Base-by-base conservation (phyloP, 92 coral and sea anemone species). In the Umimayanthus kanabou region DNA sequence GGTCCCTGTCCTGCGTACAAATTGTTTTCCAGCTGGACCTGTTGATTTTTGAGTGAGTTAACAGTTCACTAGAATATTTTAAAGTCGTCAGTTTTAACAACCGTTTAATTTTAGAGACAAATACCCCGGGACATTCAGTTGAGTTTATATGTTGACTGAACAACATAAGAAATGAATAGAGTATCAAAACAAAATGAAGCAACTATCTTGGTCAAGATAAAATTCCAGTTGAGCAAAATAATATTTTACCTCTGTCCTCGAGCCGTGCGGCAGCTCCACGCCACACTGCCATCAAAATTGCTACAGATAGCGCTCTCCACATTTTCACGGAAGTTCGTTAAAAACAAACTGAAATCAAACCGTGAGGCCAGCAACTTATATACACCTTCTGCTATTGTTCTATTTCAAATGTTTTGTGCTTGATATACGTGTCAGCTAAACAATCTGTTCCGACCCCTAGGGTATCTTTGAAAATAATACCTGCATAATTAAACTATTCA, bases 301-400 rank as follows among this genome's bases (percentile, higher is more conserved):
- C 75, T 16, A 81, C 13, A 23, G 85, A 64, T 6, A 81, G 23
- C 30, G 61, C 9, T 23, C 85, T 65, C 85, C 85, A 81, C 85
- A 81, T 81, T 43, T 66, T 81, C 69, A 53, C 40, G 39, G 20
- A 65, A 45, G 49, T 33, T 81, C 76, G 73, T 45, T 37, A 69
- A 0, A 8, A 64, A 64, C 22, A 9, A 75, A 75, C 79, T 39
- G 79, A 39, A 71, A 22, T 75, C 79, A 39, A 29, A 37, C 11
- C 79, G 50, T 66, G 74, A 6, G 14, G 28, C 50, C 9, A 43
- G 10, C 73, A 40, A 26, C 3, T 81, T 81, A 81, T 81, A 39
- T 69, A 20, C 85, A 37, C 57, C 30, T 22, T 20, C 53, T 69
- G 37, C 15, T 43, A 65, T 81, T 81, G 85, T 79, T 81, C 76